Evolutionary conservation across 2,113 vertebrate species (phyloP).

Genomic region (Leuciscus idus): DNA sequence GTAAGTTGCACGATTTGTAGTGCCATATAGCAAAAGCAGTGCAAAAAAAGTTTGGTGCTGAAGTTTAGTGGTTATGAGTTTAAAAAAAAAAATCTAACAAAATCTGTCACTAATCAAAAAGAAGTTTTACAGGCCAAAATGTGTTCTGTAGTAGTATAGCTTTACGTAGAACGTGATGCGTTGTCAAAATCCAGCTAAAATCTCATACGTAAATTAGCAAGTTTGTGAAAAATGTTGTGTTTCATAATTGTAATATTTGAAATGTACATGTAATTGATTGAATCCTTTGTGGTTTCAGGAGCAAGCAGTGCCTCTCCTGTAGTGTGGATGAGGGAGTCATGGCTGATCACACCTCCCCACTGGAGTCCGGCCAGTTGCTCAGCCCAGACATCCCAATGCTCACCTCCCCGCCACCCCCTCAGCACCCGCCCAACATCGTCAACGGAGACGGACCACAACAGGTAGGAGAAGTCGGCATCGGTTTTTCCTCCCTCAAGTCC

Average conservation of each 20-base stretch:
- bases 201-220: not conserved
- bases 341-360: conserved; percentile 94
- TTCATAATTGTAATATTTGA: not conserved
- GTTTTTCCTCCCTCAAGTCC: not conserved
- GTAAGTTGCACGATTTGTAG: not conserved
- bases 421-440: conserved; percentile 78
- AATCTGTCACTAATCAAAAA: not conserved
- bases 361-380: conserved; percentile 92
- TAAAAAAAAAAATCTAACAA: not conserved
- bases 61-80: not conserved
- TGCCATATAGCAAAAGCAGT: not conserved
- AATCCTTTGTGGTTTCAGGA: conserved; percentile 32
- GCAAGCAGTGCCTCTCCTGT: conserved; percentile 69
- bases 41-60: not conserved
- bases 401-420: conserved; percentile 78
- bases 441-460: conserved; percentile 95
- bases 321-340: conserved; percentile 90
- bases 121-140: not conserved
- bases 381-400: conserved; percentile 92
- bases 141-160: not conserved
- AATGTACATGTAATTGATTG: not conserved
- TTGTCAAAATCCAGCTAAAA: not conserved
- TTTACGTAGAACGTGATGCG: not conserved
- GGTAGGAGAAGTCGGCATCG: conserved; percentile 72
- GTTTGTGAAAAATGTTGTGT: not conserved